phyloP scores from a whole-genome alignment of 2,888 invertebrate species.

The Aleiodes alternator region DNA sequence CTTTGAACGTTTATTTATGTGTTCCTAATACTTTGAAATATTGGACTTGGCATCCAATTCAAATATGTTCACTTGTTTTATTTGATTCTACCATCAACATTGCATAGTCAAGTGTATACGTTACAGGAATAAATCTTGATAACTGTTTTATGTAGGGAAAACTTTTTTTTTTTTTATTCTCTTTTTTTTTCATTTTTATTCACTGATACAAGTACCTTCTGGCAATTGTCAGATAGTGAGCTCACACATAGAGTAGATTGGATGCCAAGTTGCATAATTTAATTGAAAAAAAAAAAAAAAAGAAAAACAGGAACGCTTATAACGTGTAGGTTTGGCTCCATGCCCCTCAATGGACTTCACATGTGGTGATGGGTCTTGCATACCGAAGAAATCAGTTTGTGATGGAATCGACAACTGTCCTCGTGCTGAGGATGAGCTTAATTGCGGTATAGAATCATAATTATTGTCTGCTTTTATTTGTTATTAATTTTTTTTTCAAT shows the following conservation, averaged over 20 bases:
- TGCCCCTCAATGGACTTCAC: constrained; percentile 79
- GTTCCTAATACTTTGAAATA: constrained; percentile 36
- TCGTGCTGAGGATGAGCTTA: constrained; percentile 76
- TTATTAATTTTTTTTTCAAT: not conserved
- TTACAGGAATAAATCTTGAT: constrained; percentile 20
- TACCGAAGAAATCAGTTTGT: constrained; percentile 83
- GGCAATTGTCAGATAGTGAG: constrained; percentile 6
- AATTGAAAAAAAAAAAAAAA: constrained; percentile 10
- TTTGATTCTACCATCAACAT: not conserved
- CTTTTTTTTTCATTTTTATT: not conserved
- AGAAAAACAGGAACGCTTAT: not conserved
- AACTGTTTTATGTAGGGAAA: not conserved
- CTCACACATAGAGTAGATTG: constrained; percentile 19
- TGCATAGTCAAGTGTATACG: constrained; percentile 18
- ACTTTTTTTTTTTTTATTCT: not conserved
- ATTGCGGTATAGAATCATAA: constrained; percentile 69
- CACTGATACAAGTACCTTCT: constrained; percentile 31
- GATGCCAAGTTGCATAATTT: constrained; percentile 30
- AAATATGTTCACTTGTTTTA: not conserved
- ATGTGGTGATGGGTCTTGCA: constrained; percentile 85
- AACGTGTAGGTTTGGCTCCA: constrained; percentile 69
- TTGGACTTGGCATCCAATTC: constrained; percentile 49
- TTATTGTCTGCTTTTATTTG: constrained; percentile 41
- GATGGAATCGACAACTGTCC: constrained; percentile 85
- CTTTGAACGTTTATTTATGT: constrained; percentile 70